A percentile compares a stretch with the other conserved stretches of the same genome.
These are phyloP conservation scores for Dioctria linearis DNA, from an alignment of 2,888 invertebrate genomes.

Conservation along the genomic window DNA sequence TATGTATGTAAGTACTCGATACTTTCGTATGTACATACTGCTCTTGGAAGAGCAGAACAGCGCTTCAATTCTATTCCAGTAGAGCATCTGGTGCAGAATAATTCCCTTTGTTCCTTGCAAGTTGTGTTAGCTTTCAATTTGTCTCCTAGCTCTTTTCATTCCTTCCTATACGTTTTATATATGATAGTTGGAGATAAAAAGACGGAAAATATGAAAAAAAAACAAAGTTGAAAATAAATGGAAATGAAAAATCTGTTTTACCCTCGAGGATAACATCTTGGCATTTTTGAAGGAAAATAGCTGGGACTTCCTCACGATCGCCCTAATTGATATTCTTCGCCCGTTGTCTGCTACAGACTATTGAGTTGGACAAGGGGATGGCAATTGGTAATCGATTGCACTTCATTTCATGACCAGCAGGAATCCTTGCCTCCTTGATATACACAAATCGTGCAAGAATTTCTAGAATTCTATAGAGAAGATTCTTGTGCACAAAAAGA, in stretches of 20 bases:
- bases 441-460: too few species aligned
- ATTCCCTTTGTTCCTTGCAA: slow-evolving; percentile 30
- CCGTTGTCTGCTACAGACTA: slow-evolving; percentile 32
- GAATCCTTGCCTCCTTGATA: neutral
- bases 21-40: too few species aligned
- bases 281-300: slow-evolving; percentile 36
- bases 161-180: neutral
- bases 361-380: slow-evolving; percentile 29
- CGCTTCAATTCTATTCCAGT: neutral
- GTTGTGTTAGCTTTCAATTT: slow-evolving; percentile 30
- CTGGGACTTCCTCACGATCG: slow-evolving; percentile 21
- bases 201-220: slow-evolving; percentile 10
- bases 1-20: too few species aligned
- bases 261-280: slow-evolving; percentile 28
- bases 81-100: slow-evolving; percentile 34
- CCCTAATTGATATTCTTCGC: slow-evolving; percentile 34
- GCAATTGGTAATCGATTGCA: slow-evolving; percentile 26
- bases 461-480: too few species aligned
- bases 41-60: too few species aligned
- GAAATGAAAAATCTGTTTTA: slow-evolving; percentile 26
- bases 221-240: slow-evolving; percentile 5
- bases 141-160: slow-evolving; percentile 11
- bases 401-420: slow-evolving; percentile 34
- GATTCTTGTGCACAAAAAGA: too few species aligned
- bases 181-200: slow-evolving; percentile 7